phyloP scores from a whole-genome alignment of 2,888 invertebrate genomes.

The Acrobasis suavella region DNA sequence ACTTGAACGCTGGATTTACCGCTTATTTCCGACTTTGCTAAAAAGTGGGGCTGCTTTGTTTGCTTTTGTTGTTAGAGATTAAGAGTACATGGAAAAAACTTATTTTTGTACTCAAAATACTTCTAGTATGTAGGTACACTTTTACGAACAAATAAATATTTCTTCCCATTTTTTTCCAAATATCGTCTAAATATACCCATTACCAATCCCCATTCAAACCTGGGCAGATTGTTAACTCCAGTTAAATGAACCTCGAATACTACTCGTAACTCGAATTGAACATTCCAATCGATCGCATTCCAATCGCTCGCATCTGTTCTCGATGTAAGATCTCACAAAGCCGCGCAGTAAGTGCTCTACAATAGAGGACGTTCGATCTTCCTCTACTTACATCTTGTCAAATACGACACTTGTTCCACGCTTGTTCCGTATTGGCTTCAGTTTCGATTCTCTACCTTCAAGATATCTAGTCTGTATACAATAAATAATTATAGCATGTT shows the following conservation, averaged over 20 bases:
- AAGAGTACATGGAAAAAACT: too few species aligned
- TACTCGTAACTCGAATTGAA: not conserved
- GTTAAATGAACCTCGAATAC: too few species aligned
- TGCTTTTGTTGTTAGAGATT: too few species aligned
- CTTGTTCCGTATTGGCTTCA: not conserved
- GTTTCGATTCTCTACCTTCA: not conserved
- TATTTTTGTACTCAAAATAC: too few species aligned
- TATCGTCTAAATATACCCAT: too few species aligned
- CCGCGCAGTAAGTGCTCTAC: conserved; percentile 36
- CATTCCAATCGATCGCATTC: conserved; percentile 2
- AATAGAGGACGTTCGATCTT: conserved; percentile 34
- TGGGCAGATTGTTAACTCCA: too few species aligned
- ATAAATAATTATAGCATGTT: too few species aligned
- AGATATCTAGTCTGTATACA: too few species aligned
- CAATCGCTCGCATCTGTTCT: conserved; percentile 24
- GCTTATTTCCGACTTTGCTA: conserved; percentile 14
- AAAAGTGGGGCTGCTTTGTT: not conserved
- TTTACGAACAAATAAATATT: too few species aligned
- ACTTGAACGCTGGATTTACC: conserved; percentile 10
- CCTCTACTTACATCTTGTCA: conserved; percentile 34
- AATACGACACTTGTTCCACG: conserved; percentile 19
- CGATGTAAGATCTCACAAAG: conserved; percentile 24
- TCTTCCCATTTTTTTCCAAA: too few species aligned
- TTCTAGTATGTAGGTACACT: too few species aligned
- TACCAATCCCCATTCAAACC: too few species aligned